Percentiles rank a stretch among this genome's conserved stretches.
Conservation (phyloP, 2,797 vertebrate species). For the Geotrypetes seraphini region DNA sequence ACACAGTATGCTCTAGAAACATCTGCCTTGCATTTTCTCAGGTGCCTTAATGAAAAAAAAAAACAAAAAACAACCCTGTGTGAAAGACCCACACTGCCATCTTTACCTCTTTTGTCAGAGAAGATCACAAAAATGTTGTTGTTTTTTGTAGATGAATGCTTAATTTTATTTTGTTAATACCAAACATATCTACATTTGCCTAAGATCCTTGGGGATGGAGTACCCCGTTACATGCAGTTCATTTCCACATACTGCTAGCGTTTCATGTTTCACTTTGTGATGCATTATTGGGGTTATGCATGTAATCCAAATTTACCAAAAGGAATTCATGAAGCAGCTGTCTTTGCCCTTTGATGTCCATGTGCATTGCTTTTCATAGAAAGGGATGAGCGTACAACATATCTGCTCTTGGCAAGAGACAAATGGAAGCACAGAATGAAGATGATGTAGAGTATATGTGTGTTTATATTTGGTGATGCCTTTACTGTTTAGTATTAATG, state of each 20-base stretch:
- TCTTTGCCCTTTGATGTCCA: too few species aligned
- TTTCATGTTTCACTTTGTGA: conserved; percentile 22
- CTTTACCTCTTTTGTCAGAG: conserved; percentile 32
- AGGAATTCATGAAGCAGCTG: accelerated
- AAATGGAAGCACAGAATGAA: too few species aligned
- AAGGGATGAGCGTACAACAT: too few species aligned
- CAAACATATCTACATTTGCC: too few species aligned
- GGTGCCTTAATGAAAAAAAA: conserved; percentile 28
- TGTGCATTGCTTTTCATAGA: too few species aligned
- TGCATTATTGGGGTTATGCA: accelerated
- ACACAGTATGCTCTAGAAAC: conserved; percentile 48
- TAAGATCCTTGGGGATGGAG: conserved; percentile 16
- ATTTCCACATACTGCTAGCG: conserved; percentile 20
- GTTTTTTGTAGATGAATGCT: too few species aligned
- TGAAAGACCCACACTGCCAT: conserved; percentile 15
- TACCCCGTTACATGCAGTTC: neutral
- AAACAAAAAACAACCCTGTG: conserved; percentile 9
- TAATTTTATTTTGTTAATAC: too few species aligned
- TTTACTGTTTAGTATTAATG: conserved; percentile 21
- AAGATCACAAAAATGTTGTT: conserved; percentile 18
- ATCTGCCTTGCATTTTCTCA: conserved; percentile 32
- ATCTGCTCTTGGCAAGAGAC: too few species aligned
- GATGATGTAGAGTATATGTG: too few species aligned
- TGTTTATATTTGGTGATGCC: conserved; percentile 8
- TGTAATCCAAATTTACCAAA: too few species aligned